Evolutionary conservation across 1,140 invertebrate genomes (phyloP).

Genomic region (Meloidogyne floridensis): DNA sequence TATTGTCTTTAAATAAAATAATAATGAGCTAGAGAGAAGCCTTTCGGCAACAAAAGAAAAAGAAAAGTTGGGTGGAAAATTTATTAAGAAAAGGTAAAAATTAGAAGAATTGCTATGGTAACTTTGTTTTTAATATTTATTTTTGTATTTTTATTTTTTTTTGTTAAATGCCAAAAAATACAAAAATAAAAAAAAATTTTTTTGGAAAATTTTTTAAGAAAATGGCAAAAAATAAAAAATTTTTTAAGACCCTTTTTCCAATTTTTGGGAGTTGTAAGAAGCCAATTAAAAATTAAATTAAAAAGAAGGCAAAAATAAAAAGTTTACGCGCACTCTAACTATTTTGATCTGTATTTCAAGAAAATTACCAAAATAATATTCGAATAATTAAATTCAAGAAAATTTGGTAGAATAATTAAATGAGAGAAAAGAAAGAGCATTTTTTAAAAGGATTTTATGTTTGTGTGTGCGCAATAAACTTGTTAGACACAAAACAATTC

Average conservation of each 20-base stretch:
- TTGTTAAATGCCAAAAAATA: too few species aligned
- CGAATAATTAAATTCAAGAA: too few species aligned
- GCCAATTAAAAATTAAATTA: background rate
- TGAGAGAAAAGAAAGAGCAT: too few species aligned
- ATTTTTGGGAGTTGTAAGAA: background rate
- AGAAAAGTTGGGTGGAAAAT: background rate
- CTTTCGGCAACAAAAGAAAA: constrained; percentile 9
- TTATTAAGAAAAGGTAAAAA: background rate
- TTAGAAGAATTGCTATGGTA: constrained; percentile 2
- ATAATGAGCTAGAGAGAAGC: background rate
- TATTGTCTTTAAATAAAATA: background rate
- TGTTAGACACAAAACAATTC: too few species aligned
- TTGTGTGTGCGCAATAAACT: too few species aligned
- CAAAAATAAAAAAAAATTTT: background rate
- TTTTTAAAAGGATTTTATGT: too few species aligned
- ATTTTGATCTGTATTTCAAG: background rate
- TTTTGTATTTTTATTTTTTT: background rate
- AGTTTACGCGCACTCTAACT: background rate
- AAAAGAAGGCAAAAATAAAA: background rate
- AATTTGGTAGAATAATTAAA: too few species aligned
- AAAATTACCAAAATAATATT: background rate
- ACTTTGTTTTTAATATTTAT: background rate
- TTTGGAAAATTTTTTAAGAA: background rate
- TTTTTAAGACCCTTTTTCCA: background rate
- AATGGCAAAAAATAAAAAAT: background rate